phyloP scores from a whole-genome alignment of 2,888 invertebrate species.

The Malachius bipustulatus region DNA sequence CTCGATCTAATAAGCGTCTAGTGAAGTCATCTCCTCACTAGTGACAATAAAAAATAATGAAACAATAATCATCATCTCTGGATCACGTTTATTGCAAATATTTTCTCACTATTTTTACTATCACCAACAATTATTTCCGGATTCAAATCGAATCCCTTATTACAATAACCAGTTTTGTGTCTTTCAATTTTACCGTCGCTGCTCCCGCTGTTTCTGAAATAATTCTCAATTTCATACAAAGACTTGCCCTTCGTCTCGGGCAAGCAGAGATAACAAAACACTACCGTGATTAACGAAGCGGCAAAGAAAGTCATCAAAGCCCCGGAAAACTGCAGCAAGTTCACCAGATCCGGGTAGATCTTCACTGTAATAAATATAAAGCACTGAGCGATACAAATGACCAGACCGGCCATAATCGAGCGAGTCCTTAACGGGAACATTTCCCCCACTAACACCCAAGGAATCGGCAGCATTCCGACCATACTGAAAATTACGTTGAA shows the following conservation, averaged over 20 bases:
- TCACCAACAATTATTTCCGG: constrained; percentile 15
- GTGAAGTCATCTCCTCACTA: neutral
- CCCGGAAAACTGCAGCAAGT: constrained; percentile 46
- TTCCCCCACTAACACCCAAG: constrained; percentile 66
- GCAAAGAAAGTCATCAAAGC: constrained; percentile 52
- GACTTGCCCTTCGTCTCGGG: constrained; percentile 61
- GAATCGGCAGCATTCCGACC: constrained; percentile 61
- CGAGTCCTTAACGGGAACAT: constrained; percentile 56
- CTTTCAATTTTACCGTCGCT: constrained; percentile 24
- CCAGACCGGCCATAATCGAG: constrained; percentile 57
- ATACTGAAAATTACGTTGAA: constrained; percentile 60
- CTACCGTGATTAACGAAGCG: constrained; percentile 47
- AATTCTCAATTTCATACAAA: constrained; percentile 53
- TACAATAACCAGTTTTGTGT: constrained; percentile 34
- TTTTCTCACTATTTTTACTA: neutral
- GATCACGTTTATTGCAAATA: neutral
- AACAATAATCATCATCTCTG: constrained; percentile 2
- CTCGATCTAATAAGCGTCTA: no score
- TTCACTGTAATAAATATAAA: constrained; percentile 60
- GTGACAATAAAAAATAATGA: neutral
- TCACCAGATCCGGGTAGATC: constrained; percentile 52
- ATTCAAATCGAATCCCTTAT: constrained; percentile 22
- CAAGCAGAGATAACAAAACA: constrained; percentile 48
- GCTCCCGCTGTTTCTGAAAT: constrained; percentile 39
- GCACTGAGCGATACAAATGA: constrained; percentile 56